Evolutionary conservation across 2,888 invertebrate genomes (phyloP).

Genomic region (Geophilus truncorum): DNA sequence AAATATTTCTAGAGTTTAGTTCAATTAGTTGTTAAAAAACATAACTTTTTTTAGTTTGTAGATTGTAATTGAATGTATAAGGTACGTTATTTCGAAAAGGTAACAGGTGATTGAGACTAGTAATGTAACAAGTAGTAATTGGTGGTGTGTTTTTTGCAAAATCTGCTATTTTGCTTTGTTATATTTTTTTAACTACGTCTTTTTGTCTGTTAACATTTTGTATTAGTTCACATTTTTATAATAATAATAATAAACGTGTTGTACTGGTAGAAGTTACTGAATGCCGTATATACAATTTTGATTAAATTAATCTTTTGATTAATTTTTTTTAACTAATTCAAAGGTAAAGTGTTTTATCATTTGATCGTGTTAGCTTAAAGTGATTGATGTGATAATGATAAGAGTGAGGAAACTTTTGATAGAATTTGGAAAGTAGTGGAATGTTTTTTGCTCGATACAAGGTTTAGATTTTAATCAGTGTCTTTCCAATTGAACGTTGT

Average conservation of each 20-base stretch:
- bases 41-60: background rate
- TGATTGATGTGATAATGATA: background rate
- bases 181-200: background rate
- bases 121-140: background rate
- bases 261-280: background rate
- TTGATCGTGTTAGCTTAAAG: no score
- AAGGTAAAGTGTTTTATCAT: no score
- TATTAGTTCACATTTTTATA: background rate
- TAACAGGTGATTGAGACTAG: background rate
- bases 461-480: background rate
- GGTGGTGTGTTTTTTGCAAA: background rate
- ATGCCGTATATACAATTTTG: no score
- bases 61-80: background rate
- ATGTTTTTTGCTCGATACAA: background rate
- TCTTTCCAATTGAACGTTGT: background rate
- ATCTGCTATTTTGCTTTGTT: background rate
- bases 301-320: background rate
- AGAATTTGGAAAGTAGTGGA: background rate
- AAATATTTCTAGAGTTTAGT: background rate
- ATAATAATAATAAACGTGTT: background rate
- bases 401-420: background rate
- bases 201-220: background rate
- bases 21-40: background rate
- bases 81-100: background rate
- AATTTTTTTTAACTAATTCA: no score